Evolutionary conservation across 2,888 invertebrate genomes (phyloP).

Genomic region (Koerneria pararmatus): DNA sequence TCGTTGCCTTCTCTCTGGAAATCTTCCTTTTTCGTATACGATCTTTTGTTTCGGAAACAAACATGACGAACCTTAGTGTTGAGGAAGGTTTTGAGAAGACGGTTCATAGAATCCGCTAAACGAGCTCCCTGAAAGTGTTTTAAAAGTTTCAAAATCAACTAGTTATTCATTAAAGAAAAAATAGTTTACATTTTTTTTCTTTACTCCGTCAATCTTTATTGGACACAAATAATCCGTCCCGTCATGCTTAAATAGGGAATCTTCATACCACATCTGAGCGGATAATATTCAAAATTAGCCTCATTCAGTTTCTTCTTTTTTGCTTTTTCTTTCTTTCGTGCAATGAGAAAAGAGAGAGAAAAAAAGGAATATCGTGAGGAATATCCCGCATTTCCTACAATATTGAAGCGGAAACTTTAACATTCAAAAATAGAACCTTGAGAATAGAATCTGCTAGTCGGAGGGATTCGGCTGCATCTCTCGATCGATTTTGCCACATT

Average conservation of each 20-base stretch:
- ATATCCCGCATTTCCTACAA: too few species aligned
- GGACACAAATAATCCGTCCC: not conserved
- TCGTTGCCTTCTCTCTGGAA: too few species aligned
- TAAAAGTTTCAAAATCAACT: not conserved
- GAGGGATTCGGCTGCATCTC: slow-evolving; percentile 27
- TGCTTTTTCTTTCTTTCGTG: not conserved
- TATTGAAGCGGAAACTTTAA: too few species aligned
- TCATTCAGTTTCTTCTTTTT: not conserved
- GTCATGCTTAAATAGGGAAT: not conserved
- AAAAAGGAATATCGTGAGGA: too few species aligned
- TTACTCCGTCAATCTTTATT: not conserved
- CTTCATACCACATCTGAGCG: not conserved
- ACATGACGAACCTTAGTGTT: slow-evolving; percentile 74
- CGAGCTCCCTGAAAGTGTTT: slow-evolving; percentile 67
- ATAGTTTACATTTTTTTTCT: not conserved
- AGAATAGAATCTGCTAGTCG: slow-evolving; percentile 25
- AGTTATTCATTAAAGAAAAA: not conserved
- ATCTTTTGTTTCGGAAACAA: too few species aligned
- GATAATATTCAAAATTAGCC: not conserved
- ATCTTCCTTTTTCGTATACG: too few species aligned
- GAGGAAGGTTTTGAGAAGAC: slow-evolving; percentile 67
- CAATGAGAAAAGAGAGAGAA: too few species aligned
- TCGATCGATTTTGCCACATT: slow-evolving; percentile 13
- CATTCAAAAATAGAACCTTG: slow-evolving; percentile 22
- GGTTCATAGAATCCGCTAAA: slow-evolving; percentile 70